A percentile compares a stretch with the other conserved stretches of the same genome.
These are phyloP conservation scores for Protomyctophum bolini DNA, from an alignment of 2,113 vertebrate genomes.

Conservation along the genomic window DNA sequence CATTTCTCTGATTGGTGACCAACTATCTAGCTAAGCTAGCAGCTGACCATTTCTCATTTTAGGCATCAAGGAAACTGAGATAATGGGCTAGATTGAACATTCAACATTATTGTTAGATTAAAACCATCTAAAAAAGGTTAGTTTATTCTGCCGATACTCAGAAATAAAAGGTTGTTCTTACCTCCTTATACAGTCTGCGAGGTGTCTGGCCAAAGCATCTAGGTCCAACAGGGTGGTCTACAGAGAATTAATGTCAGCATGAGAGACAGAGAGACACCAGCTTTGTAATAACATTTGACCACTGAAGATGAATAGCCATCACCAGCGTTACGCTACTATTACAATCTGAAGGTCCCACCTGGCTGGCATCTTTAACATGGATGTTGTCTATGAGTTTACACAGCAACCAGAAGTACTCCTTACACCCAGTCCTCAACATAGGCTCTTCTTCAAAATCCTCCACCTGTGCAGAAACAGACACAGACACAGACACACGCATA, in stretches of 20 bases:
- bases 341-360: constrained; percentile 78
- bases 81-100: too few species aligned
- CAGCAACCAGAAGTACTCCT: constrained; percentile 99
- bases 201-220: constrained; percentile 93
- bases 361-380: constrained; percentile 97
- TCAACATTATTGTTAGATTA: too few species aligned
- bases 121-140: too few species aligned
- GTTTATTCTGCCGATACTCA: too few species aligned
- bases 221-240: constrained; percentile 97
- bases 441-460: constrained; percentile 97
- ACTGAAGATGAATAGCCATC: constrained; percentile 19
- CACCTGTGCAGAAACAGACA: constrained; percentile 74
- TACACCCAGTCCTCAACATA: constrained; percentile 91
- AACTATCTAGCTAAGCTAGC: too few species aligned
- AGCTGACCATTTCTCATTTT: too few species aligned
- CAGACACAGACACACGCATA: constrained; percentile 17
- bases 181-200: constrained; percentile 98
- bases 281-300: not conserved
- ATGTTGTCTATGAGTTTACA: constrained; percentile 99
- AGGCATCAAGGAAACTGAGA: too few species aligned
- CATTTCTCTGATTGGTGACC: too few species aligned
- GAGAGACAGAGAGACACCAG: constrained; percentile 63
- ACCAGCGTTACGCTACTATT: not conserved
- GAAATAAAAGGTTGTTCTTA: constrained; percentile 57
- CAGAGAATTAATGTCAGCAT: constrained; percentile 61